Conservation (phyloP, 1,140 invertebrate species). For the Orchesella cincta region DNA sequence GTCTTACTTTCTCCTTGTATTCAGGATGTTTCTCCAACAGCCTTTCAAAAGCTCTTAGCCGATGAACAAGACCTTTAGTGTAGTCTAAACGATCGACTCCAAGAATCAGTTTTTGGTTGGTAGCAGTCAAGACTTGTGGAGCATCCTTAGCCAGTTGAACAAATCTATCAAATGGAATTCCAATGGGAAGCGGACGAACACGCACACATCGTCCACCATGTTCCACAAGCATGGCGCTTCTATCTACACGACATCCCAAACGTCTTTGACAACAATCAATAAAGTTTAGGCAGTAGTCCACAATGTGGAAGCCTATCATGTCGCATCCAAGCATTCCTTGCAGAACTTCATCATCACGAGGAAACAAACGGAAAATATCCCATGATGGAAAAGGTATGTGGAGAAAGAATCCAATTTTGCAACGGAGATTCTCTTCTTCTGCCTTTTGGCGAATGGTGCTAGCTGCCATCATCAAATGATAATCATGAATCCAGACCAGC, state of each 20-base stretch:
- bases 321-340: slow-evolving; percentile 86
- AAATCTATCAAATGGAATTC: slow-evolving; percentile 83
- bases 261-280: slow-evolving; percentile 86
- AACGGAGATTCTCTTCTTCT: slow-evolving; percentile 74
- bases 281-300: slow-evolving; percentile 87
- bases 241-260: slow-evolving; percentile 81
- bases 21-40: slow-evolving; percentile 82
- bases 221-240: slow-evolving; percentile 82
- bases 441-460: slow-evolving; percentile 78
- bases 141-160: slow-evolving; percentile 77
- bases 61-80: slow-evolving; percentile 84
- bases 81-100: slow-evolving; percentile 88
- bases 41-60: slow-evolving; percentile 79
- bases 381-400: slow-evolving; percentile 91
- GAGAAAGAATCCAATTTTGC: slow-evolving; percentile 84
- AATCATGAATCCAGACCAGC: slow-evolving; percentile 85
- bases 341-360: slow-evolving; percentile 88
- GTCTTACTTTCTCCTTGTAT: slow-evolving; percentile 73
- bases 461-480: slow-evolving; percentile 86
- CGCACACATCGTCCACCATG: slow-evolving; percentile 80
- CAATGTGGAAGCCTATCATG: slow-evolving; percentile 88
- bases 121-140: slow-evolving; percentile 64
- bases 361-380: slow-evolving; percentile 86
- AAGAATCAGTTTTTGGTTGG: slow-evolving; percentile 75
- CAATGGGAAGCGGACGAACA: slow-evolving; percentile 79